Evolutionary conservation across 1,140 invertebrate species (phyloP), one percentile per base, ranked within the genome.

Genomic region (Drosophila navojoa): DNA sequence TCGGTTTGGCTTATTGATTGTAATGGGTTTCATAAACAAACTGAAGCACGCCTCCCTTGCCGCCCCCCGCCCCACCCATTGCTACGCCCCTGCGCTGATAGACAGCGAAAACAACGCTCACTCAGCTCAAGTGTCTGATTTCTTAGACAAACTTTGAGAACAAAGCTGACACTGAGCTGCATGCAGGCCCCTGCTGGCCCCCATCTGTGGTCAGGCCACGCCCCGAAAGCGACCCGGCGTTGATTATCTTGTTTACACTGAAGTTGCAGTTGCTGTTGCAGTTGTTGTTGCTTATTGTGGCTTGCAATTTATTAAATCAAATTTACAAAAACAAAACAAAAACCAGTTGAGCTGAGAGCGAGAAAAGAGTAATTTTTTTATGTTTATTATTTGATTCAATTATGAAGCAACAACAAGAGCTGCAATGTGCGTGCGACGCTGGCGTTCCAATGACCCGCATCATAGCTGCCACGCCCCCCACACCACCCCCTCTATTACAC

Each of bases 371-470:
- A n/a, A 32, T 79, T 79, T 79, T 79, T 76, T 82, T 89, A 82
- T 87, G 73, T 76, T 64, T 71, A 52, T 71, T 71, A 82, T 79
- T 82, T 89, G 62, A 87, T 89, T 87, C 87, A 82, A 82, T 79
- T 82, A 77, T 77, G 61, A 71, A 68, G 15, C 32, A 32, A 32
- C 32, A 32, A 32, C 32, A 32, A 32, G 59, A 32, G 64, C 55
- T 59, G 60, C 68, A 79, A 87, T 89, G 77, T 90, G 84, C 84
- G 84, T 89, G 84, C 85, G 84, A 89, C 84, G 76, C 67, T 69
- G 57, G 77, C 76, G 85, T 80, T 80, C 84, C 84, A 89, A 89
- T 89, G 84, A 89, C 84, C 84, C 84, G 84, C 84, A 89, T 89
- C 79, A 52, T 40, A 25, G 54, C 35, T 16, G 45, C 45, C 68